Evolutionary conservation across 2,888 invertebrate genomes (phyloP).

Genomic region (Dicycla oo): DNA sequence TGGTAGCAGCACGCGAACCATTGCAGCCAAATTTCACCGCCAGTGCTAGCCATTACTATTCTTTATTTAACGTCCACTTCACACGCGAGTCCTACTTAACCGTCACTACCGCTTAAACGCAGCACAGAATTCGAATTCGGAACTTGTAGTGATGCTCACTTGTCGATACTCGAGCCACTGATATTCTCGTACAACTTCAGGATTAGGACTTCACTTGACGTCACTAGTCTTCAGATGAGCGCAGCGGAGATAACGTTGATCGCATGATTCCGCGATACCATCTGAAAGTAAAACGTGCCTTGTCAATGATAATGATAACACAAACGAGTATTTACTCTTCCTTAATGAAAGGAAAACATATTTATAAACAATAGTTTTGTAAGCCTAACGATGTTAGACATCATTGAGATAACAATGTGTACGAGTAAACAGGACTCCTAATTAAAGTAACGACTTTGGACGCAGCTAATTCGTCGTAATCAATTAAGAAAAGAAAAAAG

Average conservation of each 20-base stretch:
- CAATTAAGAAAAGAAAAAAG: constrained; percentile 40
- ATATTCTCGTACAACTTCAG: constrained; percentile 54
- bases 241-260: constrained; percentile 79
- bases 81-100: constrained; percentile 68
- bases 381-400: constrained; percentile 20
- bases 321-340: constrained; percentile 59
- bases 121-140: constrained; percentile 60
- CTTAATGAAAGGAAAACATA: constrained; percentile 37
- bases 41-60: constrained; percentile 92
- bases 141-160: constrained; percentile 66
- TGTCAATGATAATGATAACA: constrained; percentile 64
- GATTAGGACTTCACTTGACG: constrained; percentile 65
- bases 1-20: constrained; percentile 98
- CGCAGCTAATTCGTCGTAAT: constrained; percentile 41
- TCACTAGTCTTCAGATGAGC: constrained; percentile 74
- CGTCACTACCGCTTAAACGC: constrained; percentile 67
- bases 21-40: constrained; percentile 96
- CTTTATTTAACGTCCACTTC: constrained; percentile 73
- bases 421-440: constrained; percentile 33
- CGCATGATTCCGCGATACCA: constrained; percentile 84
- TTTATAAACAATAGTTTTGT: constrained; percentile 7
- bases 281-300: constrained; percentile 79
- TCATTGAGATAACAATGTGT: constrained; percentile 14
- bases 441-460: constrained; percentile 51
- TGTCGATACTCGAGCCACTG: constrained; percentile 69